Percentiles rank a stretch among this genome's conserved stretches.
These are phyloP conservation scores for Nannoperca australis DNA, from an alignment of 2,797 vertebrate species.

Conservation along the genomic window DNA sequence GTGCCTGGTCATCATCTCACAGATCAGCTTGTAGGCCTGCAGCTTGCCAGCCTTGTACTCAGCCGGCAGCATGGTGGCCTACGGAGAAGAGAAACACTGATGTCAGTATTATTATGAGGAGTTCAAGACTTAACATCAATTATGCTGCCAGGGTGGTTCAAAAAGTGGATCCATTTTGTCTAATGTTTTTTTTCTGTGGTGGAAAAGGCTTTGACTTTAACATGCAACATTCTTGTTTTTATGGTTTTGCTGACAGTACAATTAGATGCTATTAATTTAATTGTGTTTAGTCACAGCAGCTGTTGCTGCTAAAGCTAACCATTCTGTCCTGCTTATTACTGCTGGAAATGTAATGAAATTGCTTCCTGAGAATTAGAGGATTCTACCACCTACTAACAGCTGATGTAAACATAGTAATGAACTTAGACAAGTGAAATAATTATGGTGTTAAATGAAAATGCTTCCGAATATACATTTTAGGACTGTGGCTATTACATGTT, in stretches of 20 bases:
- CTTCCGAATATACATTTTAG: not conserved
- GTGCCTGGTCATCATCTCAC: constrained; percentile 98
- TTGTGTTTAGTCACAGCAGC: not conserved
- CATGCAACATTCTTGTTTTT: not conserved
- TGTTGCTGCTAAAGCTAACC: not conserved
- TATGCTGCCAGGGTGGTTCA: not conserved
- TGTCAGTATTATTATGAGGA: not conserved
- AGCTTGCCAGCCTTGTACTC: constrained; percentile 97
- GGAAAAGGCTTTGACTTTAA: not conserved
- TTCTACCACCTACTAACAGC: not conserved
- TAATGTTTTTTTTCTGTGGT: too few relatives aligned
- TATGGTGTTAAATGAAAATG: not conserved
- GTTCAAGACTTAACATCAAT: not conserved
- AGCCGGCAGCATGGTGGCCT: constrained; percentile 92
- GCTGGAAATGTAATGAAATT: constrained; percentile 3
- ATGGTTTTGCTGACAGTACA: not conserved
- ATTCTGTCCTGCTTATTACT: not conserved
- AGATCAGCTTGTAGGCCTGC: constrained; percentile 95
- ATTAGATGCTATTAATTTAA: not conserved
- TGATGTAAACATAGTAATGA: not conserved
- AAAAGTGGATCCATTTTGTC: not conserved
- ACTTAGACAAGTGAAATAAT: not conserved
- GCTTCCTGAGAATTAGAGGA: not conserved
- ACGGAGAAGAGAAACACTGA: constrained; percentile 7
- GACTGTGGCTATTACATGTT: not conserved